A percentile compares a stretch with the other conserved stretches of the same genome.
phyloP scores from a whole-genome alignment of 2,888 invertebrate genomes.

The Meiosimyza platycephala region DNA sequence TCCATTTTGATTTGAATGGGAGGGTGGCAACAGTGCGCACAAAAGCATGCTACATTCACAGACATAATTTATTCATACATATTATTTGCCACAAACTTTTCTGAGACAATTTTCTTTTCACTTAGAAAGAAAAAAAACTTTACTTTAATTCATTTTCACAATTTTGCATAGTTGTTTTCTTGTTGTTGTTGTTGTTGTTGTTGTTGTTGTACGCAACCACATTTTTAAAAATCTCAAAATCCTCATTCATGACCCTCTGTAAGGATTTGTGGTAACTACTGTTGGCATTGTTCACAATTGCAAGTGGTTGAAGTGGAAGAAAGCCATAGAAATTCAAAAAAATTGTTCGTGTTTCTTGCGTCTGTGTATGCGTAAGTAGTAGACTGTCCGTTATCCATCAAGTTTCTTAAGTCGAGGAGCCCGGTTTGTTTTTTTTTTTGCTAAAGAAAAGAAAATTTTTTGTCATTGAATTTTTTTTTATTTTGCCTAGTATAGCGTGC shows the following conservation, averaged over 20 bases:
- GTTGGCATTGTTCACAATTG: slow-evolving; percentile 16
- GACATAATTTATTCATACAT: slow-evolving; percentile 27
- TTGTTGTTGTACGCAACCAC: background rate
- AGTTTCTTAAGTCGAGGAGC: too few species aligned
- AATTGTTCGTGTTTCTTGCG: too few species aligned
- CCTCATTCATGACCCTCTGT: background rate
- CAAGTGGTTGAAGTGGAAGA: background rate
- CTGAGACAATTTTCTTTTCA: slow-evolving; percentile 15
- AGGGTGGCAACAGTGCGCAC: background rate
- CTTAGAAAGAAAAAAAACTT: too few species aligned
- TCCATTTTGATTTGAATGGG: too few species aligned
- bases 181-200: background rate
- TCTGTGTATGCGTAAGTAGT: too few species aligned
- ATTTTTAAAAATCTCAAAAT: slow-evolving; percentile 17
- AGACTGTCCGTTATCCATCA: too few species aligned
- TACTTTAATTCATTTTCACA: too few species aligned
- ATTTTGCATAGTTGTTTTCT: background rate
- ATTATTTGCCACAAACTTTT: slow-evolving; percentile 9
- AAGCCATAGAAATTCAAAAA: background rate
- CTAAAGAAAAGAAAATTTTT: too few species aligned
- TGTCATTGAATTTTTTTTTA: too few species aligned
- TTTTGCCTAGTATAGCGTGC: too few species aligned
- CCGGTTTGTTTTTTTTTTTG: too few species aligned
- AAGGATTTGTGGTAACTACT: background rate
- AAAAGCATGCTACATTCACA: background rate